Conservation (phyloP, 2,113 vertebrate species). For the Epinephelus fuscoguttatus region DNA sequence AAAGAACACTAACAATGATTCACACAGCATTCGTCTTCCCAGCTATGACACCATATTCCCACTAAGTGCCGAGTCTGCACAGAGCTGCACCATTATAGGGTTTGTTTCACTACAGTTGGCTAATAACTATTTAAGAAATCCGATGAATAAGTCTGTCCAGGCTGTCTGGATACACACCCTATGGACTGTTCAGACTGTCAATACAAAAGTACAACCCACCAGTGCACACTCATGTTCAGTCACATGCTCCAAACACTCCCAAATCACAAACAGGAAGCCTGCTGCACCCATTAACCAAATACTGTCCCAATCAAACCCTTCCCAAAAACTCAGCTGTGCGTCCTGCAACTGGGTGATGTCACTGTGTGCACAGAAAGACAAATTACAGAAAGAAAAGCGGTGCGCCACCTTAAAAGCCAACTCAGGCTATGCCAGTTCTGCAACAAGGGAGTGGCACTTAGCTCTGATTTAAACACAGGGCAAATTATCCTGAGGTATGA, state of each 20-base stretch:
- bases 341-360: slow-evolving; percentile 37
- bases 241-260: slow-evolving; percentile 69
- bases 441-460: slow-evolving; percentile 62
- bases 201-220: slow-evolving; percentile 5
- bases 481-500: slow-evolving; percentile 29
- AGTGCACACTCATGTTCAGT: slow-evolving; percentile 41
- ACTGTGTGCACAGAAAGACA: slow-evolving; percentile 36
- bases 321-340: slow-evolving; percentile 18
- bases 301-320: slow-evolving; percentile 44
- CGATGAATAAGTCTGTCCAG: slow-evolving; percentile 26
- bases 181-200: slow-evolving; percentile 17
- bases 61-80: slow-evolving; percentile 25
- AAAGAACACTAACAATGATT: slow-evolving; percentile 22
- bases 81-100: slow-evolving; percentile 1
- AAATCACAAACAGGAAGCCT: slow-evolving; percentile 56
- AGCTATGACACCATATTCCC: slow-evolving; percentile 29
- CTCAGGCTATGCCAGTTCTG: slow-evolving; percentile 58
- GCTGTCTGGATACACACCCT: slow-evolving; percentile 46
- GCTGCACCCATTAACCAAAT: slow-evolving; percentile 73
- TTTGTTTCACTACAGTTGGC: slow-evolving; percentile 22
- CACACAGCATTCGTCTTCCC: slow-evolving; percentile 32
- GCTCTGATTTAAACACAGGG: slow-evolving; percentile 31
- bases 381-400: slow-evolving; percentile 49
- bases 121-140: slow-evolving; percentile 13
- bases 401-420: slow-evolving; percentile 64